phyloP scores from a whole-genome alignment of 2,888 invertebrate genomes.

The Caenorhabditis sp. region DNA sequence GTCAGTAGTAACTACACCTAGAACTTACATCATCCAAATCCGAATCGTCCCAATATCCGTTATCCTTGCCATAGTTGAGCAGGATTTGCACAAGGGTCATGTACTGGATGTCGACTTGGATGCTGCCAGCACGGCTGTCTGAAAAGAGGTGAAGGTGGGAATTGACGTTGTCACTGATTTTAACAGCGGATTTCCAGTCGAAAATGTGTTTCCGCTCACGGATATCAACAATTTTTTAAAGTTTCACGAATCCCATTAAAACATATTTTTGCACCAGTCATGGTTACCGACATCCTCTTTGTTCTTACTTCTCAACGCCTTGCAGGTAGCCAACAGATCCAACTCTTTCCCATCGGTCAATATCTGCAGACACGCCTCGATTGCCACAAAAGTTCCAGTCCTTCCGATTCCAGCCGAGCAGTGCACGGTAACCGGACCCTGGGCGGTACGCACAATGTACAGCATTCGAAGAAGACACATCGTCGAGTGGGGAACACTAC shows the following conservation, averaged over 20 bases:
- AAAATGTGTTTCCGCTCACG: no score
- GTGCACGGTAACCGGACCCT: conserved; percentile 56
- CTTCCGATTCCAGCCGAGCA: conserved; percentile 65
- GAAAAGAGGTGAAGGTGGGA: no score
- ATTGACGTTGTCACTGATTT: no score
- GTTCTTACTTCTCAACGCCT: conserved; percentile 63
- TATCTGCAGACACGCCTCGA: conserved; percentile 61
- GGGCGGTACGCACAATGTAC: conserved; percentile 49
- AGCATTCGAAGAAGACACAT: conserved; percentile 62
- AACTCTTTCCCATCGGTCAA: conserved; percentile 61
- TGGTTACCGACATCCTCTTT: no score
- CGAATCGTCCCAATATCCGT: conserved; percentile 63
- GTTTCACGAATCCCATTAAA: no score
- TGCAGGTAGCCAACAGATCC: conserved; percentile 46
- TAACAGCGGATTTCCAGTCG: no score
- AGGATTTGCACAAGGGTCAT: conserved; percentile 61
- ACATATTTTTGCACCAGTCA: no score
- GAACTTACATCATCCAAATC: conserved; percentile 60
- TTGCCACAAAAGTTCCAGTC: conserved; percentile 65
- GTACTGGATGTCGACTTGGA: conserved; percentile 67
- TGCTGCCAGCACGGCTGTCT: conserved; percentile 62
- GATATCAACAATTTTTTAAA: no score
- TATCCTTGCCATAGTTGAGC: conserved; percentile 60
- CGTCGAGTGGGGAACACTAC: conserved; percentile 54
- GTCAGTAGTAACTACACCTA: no score